phyloP scores from a whole-genome alignment of 2,888 invertebrate species.

The Penaeus monodon region DNA sequence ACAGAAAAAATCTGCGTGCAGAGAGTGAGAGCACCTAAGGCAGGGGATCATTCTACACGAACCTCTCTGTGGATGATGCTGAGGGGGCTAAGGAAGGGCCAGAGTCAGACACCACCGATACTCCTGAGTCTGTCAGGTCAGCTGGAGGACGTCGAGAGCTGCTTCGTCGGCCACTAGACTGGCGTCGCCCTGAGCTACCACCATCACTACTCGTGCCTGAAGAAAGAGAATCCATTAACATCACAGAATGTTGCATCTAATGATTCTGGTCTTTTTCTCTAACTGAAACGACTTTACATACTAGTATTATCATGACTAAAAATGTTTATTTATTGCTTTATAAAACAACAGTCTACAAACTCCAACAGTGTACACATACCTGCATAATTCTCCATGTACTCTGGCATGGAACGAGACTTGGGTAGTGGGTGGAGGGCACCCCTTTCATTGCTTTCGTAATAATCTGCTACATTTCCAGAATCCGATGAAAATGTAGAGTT shows the following conservation, averaged over 20 bases:
- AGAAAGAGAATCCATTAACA: not conserved
- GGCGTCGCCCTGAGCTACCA: slow-evolving; percentile 49
- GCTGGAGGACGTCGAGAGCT: slow-evolving; percentile 59
- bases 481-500: slow-evolving; percentile 82
- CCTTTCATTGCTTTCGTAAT: slow-evolving; percentile 72
- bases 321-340: too few species aligned
- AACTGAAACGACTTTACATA: too few species aligned
- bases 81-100: slow-evolving; percentile 69
- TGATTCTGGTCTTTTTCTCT: not conserved
- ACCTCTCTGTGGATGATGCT: slow-evolving; percentile 64
- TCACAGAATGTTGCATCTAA: too few species aligned
- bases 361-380: slow-evolving; percentile 24
- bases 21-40: too few species aligned
- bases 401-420: slow-evolving; percentile 78
- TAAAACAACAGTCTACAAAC: too few species aligned
- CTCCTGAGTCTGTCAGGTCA: slow-evolving; percentile 78
- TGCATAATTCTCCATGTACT: slow-evolving; percentile 71
- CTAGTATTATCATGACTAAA: too few species aligned
- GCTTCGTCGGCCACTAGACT: slow-evolving; percentile 44
- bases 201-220: slow-evolving; percentile 51
- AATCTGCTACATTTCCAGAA: slow-evolving; percentile 83
- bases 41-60: not conserved
- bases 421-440: slow-evolving; percentile 71
- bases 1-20: slow-evolving; percentile 72
- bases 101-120: slow-evolving; percentile 81